A percentile compares a stretch with the other conserved stretches of the same genome.
These are phyloP conservation scores for Aurelia aurita DNA, from an alignment of 30 jellyfish, hydroid and myxozoan species.

Conservation along the genomic window DNA sequence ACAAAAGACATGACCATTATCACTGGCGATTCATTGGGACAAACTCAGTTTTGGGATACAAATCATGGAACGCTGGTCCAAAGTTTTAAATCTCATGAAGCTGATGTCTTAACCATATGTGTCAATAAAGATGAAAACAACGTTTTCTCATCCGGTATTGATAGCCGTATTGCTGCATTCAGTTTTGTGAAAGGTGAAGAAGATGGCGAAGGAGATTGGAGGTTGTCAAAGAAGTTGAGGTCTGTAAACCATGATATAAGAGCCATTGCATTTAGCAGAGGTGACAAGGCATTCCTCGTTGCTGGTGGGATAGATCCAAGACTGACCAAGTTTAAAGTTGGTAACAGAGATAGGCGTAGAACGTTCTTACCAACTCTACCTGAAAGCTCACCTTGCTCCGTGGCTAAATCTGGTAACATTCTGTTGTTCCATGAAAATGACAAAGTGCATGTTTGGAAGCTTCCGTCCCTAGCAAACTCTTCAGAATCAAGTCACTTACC, in stretches of 20 bases:
- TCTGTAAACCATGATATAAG: slow-evolving; percentile 76
- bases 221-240: slow-evolving; percentile 40
- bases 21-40: slow-evolving; percentile 83
- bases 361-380: slow-evolving; percentile 25
- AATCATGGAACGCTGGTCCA: slow-evolving; percentile 75
- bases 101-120: slow-evolving; percentile 86
- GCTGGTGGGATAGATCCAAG: slow-evolving; percentile 91
- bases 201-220: slow-evolving; percentile 57
- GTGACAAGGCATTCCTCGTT: slow-evolving; percentile 21
- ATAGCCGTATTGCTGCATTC: slow-evolving; percentile 80
- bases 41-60: slow-evolving; percentile 93
- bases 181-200: slow-evolving; percentile 11
- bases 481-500: slow-evolving; percentile 12
- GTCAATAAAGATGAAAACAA: slow-evolving; percentile 49
- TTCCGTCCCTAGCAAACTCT: slow-evolving; percentile 17
- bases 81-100: slow-evolving; percentile 76
- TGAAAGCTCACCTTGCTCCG: slow-evolving; percentile 30
- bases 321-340: slow-evolving; percentile 16
- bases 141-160: slow-evolving; percentile 85
- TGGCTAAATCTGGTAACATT: slow-evolving; percentile 46
- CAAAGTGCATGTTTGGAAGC: slow-evolving; percentile 69
- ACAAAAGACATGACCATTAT: slow-evolving; percentile 74
- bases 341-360: not conserved
- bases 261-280: slow-evolving; percentile 29
- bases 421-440: slow-evolving; percentile 54